Evolutionary conservation across 92 coral and sea anemone species (phyloP).

Genomic region (Actinernus sp.): DNA sequence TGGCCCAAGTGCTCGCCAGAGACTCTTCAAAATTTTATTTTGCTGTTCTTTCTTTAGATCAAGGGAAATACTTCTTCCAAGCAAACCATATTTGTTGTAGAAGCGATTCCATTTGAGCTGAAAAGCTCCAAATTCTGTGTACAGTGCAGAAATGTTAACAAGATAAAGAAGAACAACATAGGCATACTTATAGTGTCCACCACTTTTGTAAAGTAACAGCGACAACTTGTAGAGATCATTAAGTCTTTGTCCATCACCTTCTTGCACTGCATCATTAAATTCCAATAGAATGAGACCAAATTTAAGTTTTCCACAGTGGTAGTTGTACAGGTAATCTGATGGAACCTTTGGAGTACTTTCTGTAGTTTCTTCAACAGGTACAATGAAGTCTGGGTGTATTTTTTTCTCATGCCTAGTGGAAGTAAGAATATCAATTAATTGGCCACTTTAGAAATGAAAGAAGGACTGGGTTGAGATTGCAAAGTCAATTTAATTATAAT

Average conservation of each 20-base stretch:
- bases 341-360: neutral
- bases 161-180: constrained; percentile 42
- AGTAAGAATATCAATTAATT: too few relatives aligned
- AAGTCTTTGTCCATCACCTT: constrained; percentile 54
- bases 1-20: too few relatives aligned
- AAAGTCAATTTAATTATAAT: too few relatives aligned
- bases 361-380: neutral
- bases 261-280: too few relatives aligned
- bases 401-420: constrained; percentile 6
- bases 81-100: constrained; percentile 29
- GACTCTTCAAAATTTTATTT: too few relatives aligned
- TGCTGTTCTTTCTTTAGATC: too few relatives aligned
- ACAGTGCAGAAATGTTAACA: constrained; percentile 27
- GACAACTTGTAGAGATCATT: constrained; percentile 32
- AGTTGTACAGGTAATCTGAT: constrained; percentile 27
- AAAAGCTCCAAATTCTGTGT: constrained; percentile 20
- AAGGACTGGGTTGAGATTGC: too few relatives aligned
- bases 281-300: constrained; percentile 44
- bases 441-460: too few relatives aligned
- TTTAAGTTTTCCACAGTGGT: constrained; percentile 27
- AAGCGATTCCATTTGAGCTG: constrained; percentile 42
- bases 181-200: too few relatives aligned
- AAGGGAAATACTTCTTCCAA: constrained; percentile 21
- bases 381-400: constrained; percentile 5
- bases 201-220: constrained; percentile 45